These are phyloP conservation scores for Gymnosoma rotundatum DNA, from an alignment of 2,888 invertebrate species.

Conservation along the genomic window DNA sequence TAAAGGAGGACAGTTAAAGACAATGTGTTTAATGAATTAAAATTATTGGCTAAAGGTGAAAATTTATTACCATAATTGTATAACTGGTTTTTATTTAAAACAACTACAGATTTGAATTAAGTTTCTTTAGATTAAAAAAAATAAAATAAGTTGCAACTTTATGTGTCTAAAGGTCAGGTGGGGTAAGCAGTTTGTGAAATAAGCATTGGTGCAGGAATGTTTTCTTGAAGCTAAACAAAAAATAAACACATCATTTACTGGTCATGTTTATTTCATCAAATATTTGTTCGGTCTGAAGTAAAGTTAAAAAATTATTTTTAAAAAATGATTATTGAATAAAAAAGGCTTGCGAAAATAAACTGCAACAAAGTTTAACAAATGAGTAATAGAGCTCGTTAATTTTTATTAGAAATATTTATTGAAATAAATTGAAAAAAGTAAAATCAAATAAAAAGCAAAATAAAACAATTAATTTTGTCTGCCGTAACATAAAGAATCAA, in stretches of 20 bases:
- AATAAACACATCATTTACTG: no score
- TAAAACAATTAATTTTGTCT: not conserved
- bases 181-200: no score
- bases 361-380: not conserved
- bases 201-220: no score
- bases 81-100: conserved; percentile 45
- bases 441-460: not conserved
- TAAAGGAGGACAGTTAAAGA: conserved; percentile 69
- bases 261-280: no score
- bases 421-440: conserved; percentile 16
- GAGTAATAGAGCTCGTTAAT: conserved; percentile 29
- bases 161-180: conserved; percentile 13
- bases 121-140: not conserved
- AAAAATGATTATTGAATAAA: not conserved
- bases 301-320: no score
- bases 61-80: conserved; percentile 55
- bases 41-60: conserved; percentile 54
- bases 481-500: no score
- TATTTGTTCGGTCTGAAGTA: no score
- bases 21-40: conserved; percentile 63
- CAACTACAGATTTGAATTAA: conserved; percentile 10
- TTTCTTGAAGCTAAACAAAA: no score
- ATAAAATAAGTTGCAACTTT: conserved; percentile 28
- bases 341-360: not conserved
- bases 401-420: conserved; percentile 32